phyloP scores from a whole-genome alignment of 2,888 invertebrate species.

The Pterostichus madidus region DNA sequence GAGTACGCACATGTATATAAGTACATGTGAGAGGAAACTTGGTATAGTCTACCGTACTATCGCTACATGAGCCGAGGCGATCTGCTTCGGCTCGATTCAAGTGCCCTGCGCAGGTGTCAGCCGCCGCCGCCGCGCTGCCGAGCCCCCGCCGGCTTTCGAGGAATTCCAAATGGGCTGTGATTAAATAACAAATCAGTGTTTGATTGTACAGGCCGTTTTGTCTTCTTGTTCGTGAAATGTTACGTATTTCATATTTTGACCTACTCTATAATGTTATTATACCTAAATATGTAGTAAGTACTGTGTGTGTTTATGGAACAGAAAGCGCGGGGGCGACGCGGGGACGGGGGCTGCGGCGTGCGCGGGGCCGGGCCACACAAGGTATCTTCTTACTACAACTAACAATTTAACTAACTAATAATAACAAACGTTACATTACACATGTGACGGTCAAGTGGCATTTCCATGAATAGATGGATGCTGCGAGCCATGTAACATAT shows the following conservation, averaged over 20 bases:
- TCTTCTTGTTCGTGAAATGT: slow-evolving; percentile 78
- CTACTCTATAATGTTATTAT: slow-evolving; percentile 70
- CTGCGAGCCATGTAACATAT: slow-evolving; percentile 56
- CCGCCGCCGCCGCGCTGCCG: slow-evolving; percentile 58
- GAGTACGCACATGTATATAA: neutral
- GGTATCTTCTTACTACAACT: slow-evolving; percentile 64
- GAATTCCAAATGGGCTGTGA: slow-evolving; percentile 92
- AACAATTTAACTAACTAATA: slow-evolving; percentile 52
- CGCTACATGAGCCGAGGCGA: too few species aligned
- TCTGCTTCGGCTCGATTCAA: neutral
- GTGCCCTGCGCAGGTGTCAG: slow-evolving; percentile 19
- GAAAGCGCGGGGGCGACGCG: slow-evolving; percentile 53
- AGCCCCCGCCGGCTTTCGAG: slow-evolving; percentile 76
- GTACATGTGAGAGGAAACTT: slow-evolving; percentile 7
- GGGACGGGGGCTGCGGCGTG: slow-evolving; percentile 12
- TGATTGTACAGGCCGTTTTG: slow-evolving; percentile 85
- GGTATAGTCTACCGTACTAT: slow-evolving; percentile 3
- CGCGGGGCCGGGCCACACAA: slow-evolving; percentile 65
- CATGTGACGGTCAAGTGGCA: neutral
- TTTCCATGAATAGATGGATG: neutral
- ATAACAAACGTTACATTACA: slow-evolving; percentile 38
- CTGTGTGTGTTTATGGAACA: slow-evolving; percentile 70
- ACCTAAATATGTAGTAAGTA: slow-evolving; percentile 72
- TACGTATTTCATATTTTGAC: slow-evolving; percentile 74
- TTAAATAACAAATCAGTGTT: slow-evolving; percentile 83